phyloP scores from a whole-genome alignment of 2,888 invertebrate genomes.

The Coremacera marginata region DNA sequence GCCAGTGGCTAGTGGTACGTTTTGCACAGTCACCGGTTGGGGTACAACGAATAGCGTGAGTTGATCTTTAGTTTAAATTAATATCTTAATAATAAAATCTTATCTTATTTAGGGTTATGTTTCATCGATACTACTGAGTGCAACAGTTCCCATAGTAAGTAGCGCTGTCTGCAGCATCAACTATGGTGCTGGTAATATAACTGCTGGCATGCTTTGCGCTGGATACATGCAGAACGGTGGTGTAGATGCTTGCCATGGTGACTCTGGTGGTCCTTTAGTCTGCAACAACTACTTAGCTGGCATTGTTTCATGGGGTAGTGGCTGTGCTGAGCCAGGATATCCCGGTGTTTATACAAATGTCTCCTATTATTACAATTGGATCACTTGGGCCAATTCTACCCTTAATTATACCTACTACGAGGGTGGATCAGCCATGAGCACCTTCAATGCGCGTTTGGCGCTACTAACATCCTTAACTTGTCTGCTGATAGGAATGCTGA shows the following conservation, averaged over 20 bases:
- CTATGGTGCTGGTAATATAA: slow-evolving; percentile 50
- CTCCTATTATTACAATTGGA: slow-evolving; percentile 50
- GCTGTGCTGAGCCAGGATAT: slow-evolving; percentile 50
- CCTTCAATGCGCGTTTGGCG: background rate
- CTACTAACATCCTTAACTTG: background rate
- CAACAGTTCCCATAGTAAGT: slow-evolving; percentile 52
- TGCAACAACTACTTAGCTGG: slow-evolving; percentile 49
- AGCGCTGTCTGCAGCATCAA: slow-evolving; percentile 43
- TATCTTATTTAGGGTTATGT: slow-evolving; percentile 42
- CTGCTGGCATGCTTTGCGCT: slow-evolving; percentile 53
- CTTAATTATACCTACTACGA: slow-evolving; percentile 50
- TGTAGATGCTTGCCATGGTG: slow-evolving; percentile 52
- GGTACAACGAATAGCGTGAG: slow-evolving; percentile 52
- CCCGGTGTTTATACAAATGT: slow-evolving; percentile 55
- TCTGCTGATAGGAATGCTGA: too few species aligned
- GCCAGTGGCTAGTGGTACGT: slow-evolving; percentile 37
- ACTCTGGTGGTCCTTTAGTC: slow-evolving; percentile 53
- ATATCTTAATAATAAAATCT: background rate
- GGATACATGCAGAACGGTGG: slow-evolving; percentile 50
- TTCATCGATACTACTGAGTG: slow-evolving; percentile 49
- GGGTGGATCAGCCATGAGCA: background rate
- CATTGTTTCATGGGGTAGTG: slow-evolving; percentile 54
- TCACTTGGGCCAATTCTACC: slow-evolving; percentile 48
- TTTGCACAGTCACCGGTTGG: slow-evolving; percentile 55
- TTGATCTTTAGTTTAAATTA: background rate